phyloP scores from a whole-genome alignment of 2,113 vertebrate species.

The Sula dactylatra region DNA sequence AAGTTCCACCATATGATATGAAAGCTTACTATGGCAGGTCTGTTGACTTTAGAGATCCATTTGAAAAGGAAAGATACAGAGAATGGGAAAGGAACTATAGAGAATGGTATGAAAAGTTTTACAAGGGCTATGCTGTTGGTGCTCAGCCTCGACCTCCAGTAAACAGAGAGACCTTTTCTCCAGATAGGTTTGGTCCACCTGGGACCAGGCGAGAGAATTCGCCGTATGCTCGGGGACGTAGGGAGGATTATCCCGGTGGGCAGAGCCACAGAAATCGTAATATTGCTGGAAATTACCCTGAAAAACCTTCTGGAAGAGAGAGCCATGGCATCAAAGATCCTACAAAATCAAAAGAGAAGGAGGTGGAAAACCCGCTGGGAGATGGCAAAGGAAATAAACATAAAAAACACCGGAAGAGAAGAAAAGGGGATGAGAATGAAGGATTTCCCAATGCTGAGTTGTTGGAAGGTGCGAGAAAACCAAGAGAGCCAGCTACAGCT shows the following conservation, averaged over 20 bases:
- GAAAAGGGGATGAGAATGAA: slow-evolving; percentile 87
- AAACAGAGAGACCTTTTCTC: slow-evolving; percentile 77
- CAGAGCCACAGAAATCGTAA: slow-evolving; percentile 74
- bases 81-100: slow-evolving; percentile 91
- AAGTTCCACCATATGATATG: slow-evolving; percentile 83
- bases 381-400: slow-evolving; percentile 79
- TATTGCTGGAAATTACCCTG: slow-evolving; percentile 72
- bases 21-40: slow-evolving; percentile 82
- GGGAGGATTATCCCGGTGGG: slow-evolving; percentile 73
- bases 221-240: slow-evolving; percentile 77
- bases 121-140: slow-evolving; percentile 82
- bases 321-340: slow-evolving; percentile 77
- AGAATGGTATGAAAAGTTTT: slow-evolving; percentile 94
- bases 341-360: slow-evolving; percentile 75
- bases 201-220: slow-evolving; percentile 83
- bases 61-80: slow-evolving; percentile 85
- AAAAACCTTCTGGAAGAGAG: slow-evolving; percentile 75
- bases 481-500: slow-evolving; percentile 62
- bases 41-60: slow-evolving; percentile 83
- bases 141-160: slow-evolving; percentile 77
- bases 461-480: slow-evolving; percentile 73
- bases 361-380: slow-evolving; percentile 62
- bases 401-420: slow-evolving; percentile 85
- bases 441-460: slow-evolving; percentile 71
- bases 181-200: slow-evolving; percentile 74